Evolutionary conservation across 2,797 vertebrate genomes (phyloP).

Genomic region (Hephaestus fuliginosus): DNA sequence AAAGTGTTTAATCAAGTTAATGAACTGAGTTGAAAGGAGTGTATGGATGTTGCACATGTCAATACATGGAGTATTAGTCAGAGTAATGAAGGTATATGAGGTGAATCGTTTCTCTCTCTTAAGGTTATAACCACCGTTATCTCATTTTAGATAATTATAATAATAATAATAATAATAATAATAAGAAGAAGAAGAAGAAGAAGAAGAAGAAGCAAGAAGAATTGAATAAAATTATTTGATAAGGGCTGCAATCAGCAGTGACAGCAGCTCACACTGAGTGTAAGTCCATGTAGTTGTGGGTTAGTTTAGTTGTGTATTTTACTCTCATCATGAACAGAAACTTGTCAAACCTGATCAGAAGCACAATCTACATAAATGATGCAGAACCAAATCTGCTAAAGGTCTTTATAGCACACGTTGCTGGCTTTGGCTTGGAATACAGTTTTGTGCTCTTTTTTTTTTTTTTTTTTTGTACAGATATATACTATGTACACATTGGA

Average conservation of each 20-base stretch:
- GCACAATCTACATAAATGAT: background rate
- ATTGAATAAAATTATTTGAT: background rate
- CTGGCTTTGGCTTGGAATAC: no score
- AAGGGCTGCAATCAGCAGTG: background rate
- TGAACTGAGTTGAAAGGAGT: conserved; percentile 18
- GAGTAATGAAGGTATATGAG: conserved; percentile 18
- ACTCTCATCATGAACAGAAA: background rate
- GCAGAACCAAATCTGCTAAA: background rate
- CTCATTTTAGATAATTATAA: background rate
- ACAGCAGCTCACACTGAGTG: background rate
- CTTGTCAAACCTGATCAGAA: background rate
- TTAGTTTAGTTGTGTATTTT: background rate
- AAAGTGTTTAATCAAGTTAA: conserved; percentile 19
- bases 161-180: no score
- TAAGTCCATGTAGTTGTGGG: background rate
- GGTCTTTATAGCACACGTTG: background rate
- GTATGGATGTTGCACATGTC: conserved; percentile 2
- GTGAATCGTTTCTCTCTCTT: background rate
- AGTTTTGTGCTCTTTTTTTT: background rate
- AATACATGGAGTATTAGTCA: background rate
- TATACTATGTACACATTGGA: background rate
- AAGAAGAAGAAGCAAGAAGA: no score
- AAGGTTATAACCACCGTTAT: background rate
- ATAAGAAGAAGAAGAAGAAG: no score
- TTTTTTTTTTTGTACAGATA: no score